phyloP scores from a whole-genome alignment of 2,113 vertebrate genomes.

The Chlamydotis undulata region DNA sequence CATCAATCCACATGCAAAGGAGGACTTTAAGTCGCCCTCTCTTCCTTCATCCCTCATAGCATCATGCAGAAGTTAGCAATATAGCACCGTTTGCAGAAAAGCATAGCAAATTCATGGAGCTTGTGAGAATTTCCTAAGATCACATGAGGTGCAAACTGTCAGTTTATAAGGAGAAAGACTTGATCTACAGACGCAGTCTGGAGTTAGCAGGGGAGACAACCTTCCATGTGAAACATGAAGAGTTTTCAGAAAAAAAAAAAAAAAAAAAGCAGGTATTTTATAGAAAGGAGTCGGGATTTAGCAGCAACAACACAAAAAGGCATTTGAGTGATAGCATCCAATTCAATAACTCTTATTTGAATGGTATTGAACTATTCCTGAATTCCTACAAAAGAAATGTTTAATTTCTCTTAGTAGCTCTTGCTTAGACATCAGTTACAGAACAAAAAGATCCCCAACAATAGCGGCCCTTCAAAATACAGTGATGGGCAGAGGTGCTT shows the following conservation, averaged over 20 bases:
- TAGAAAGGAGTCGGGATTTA: not conserved
- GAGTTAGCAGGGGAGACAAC: not conserved
- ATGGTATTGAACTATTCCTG: not conserved
- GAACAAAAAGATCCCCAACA: not conserved
- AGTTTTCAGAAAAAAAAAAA: not conserved
- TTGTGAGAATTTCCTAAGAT: not conserved
- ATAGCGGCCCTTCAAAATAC: not conserved
- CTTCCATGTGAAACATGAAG: not conserved
- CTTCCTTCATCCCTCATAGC: not conserved
- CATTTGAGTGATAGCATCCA: not conserved
- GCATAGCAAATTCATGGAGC: not conserved
- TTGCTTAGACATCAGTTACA: not conserved
- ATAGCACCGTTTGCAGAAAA: not conserved
- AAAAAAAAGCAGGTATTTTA: not conserved
- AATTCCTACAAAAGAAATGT: not conserved
- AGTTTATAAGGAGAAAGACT: not conserved
- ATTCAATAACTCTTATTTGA: not conserved
- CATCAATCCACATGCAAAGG: not conserved
- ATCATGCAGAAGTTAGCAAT: not conserved
- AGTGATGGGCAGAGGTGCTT: not conserved
- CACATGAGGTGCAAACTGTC: not conserved
- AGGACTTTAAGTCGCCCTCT: accelerated
- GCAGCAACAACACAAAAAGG: not conserved
- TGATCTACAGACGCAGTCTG: not conserved
- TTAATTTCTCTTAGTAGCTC: not conserved